Percentiles rank a stretch among this genome's conserved stretches.
Conservation (phyloP, 92 coral and sea anemone species). For the Galaxea fascicularis region DNA sequence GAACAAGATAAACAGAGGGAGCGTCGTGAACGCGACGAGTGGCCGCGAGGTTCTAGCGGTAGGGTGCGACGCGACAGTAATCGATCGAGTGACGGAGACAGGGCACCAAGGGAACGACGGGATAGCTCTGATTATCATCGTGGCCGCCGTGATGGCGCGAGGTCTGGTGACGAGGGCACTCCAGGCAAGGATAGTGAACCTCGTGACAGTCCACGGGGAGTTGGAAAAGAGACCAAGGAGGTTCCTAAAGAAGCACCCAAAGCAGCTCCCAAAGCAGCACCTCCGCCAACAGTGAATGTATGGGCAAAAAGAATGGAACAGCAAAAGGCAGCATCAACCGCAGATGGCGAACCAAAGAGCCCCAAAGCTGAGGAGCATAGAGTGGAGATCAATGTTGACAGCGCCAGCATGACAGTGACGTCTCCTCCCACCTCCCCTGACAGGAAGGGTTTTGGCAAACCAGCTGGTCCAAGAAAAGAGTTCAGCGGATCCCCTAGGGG, state of each 20-base stretch:
- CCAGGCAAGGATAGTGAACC: conserved; percentile 32
- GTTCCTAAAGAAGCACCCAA: conserved; percentile 51
- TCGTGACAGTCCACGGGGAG: conserved; percentile 42
- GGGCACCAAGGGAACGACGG: conserved; percentile 50
- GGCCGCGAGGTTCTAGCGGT: conserved; percentile 63
- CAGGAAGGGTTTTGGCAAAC: conserved; percentile 55
- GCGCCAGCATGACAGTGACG: conserved; percentile 29
- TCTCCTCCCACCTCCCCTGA: conserved; percentile 61
- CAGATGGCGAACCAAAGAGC: conserved; percentile 37
- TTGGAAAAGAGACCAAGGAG: conserved; percentile 28
- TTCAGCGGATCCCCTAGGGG: conserved; percentile 63
- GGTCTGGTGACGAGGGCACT: conserved; percentile 71
- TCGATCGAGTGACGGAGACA: conserved; percentile 80
- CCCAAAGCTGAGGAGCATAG: conserved; percentile 35
- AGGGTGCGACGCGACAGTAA: conserved; percentile 76
- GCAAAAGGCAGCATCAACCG: conserved; percentile 67
- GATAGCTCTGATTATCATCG: conserved; percentile 59
- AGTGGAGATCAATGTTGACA: conserved; percentile 36
- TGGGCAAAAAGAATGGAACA: conserved; percentile 87
- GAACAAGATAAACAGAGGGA: conserved; percentile 59
- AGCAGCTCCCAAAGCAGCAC: conserved; percentile 34
- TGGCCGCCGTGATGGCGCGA: conserved; percentile 76
- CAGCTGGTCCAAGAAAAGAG: conserved; percentile 52
- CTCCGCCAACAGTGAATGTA: conserved; percentile 82
- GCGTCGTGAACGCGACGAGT: conserved; percentile 66